These are phyloP conservation scores for Ommatoiulus sabulosus DNA, from an alignment of 2,888 invertebrate genomes.

Conservation along the genomic window DNA sequence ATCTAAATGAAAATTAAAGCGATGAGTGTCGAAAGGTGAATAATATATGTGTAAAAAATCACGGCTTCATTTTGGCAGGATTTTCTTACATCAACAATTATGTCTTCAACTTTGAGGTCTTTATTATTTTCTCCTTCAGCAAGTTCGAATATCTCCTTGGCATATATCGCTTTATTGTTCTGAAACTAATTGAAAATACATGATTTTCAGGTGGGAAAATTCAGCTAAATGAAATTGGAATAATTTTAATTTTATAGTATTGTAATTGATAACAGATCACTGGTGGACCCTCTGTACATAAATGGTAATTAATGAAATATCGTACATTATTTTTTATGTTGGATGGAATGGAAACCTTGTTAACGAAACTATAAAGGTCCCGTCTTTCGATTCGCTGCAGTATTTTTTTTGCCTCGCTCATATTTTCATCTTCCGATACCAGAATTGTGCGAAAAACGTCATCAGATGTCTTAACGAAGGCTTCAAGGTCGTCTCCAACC, in stretches of 20 bases:
- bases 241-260: not conserved
- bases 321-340: not conserved
- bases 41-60: not conserved
- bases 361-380: constrained; percentile 46
- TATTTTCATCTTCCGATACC: constrained; percentile 2
- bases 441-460: not conserved
- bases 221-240: not conserved
- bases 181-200: not conserved
- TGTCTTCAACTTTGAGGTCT: not conserved
- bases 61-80: not conserved
- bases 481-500: not conserved
- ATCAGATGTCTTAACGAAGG: constrained; percentile 38
- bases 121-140: not conserved
- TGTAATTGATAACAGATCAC: no score
- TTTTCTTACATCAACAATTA: constrained; percentile 34
- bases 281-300: no score
- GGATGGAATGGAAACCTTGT: not conserved
- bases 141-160: not conserved
- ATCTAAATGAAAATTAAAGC: not conserved
- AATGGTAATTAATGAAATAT: no score
- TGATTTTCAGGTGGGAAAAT: not conserved
- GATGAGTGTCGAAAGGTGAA: not conserved
- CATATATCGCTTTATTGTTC: not conserved
- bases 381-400: constrained; percentile 31
- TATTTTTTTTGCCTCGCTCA: not conserved